A percentile compares a stretch with the other conserved stretches of the same genome.
Conservation (phyloP, 1,140 invertebrate species). For the Heliconius eleuchia region DNA sequence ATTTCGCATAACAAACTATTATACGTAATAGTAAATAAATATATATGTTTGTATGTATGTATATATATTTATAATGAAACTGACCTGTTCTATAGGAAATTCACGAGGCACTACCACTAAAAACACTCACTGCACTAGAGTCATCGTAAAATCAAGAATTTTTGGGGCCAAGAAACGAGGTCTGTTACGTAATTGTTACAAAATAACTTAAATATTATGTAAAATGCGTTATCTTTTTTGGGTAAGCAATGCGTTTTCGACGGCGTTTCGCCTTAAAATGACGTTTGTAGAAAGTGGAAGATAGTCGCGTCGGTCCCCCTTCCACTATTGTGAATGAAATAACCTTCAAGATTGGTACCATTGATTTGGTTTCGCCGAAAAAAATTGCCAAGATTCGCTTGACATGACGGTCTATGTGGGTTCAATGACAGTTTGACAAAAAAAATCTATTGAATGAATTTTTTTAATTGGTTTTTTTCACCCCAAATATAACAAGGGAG, state of each 20-base stretch:
- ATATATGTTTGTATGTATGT: not conserved
- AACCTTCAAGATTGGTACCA: slow-evolving; percentile 6
- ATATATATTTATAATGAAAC: not conserved
- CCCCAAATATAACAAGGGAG: too few species aligned
- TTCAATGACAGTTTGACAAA: not conserved
- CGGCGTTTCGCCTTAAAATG: not conserved
- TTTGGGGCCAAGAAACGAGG: not conserved
- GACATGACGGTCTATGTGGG: not conserved
- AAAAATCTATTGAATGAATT: not conserved
- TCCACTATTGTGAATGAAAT: not conserved
- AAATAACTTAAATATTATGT: slow-evolving; percentile 4
- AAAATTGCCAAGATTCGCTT: not conserved
- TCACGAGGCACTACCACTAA: not conserved
- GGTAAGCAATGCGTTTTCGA: not conserved
- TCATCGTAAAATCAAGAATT: not conserved
- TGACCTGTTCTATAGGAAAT: not conserved
- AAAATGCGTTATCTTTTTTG: not conserved
- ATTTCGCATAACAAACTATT: not conserved
- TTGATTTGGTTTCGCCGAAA: not conserved
- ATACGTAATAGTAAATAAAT: not conserved
- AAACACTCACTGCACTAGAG: not conserved
- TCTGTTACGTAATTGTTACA: not conserved
- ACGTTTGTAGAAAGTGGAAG: slow-evolving; percentile 5
- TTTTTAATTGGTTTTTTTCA: too few species aligned
- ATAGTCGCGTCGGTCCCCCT: not conserved